Base-by-base conservation (phyloP, 2,797 vertebrate genomes). In the Trachurus trachurus region DNA sequence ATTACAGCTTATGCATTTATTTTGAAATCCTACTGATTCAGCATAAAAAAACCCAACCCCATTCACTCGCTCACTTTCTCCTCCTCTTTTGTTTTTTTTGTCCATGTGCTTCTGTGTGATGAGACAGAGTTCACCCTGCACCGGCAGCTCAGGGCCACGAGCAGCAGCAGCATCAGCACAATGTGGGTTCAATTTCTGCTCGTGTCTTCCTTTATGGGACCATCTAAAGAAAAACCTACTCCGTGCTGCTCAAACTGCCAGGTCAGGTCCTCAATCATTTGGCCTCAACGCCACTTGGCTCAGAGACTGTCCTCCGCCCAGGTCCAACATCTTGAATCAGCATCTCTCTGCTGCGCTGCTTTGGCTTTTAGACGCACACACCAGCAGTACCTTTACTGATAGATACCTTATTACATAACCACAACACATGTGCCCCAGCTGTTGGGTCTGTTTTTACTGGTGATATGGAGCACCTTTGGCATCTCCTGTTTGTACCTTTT, bases 391-490 rank as follows among this genome's bases (percentile, higher is more conserved):
- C 83, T 92, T 84, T 66, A 82, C 80, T 59, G 63, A 76, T 82
- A 76, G 85, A 88, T 69, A 76, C 75, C 58, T 84, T 71, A 78
- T 86, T 90, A 61, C 67, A 71, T 80, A 91, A 91, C 78, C 50
- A 17, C 57, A 71, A 79, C 92, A 93, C 79, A 87, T 93, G 92
- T 84, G 71, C 66, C 58, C 74, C 92, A 94, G 87, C 89, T 94
- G 90, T 78, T 54, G 70, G 4, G 59, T 26, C 69, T 82, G 75
- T 83, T 91, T 85, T 91, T 82, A 83, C 71, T 54, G 53, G 45
- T 68, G 58, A 81, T 84, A 82, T 45, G 21, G 37, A 72, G 71
- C 75, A 87, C 56, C 65, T 74, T 52, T 78, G 80, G 65, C 78
- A 72, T 81, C 77, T 65, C 12, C 81, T 76, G 65, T 91, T 80